phyloP scores from a whole-genome alignment of 1,140 invertebrate genomes.

The Acyrthosiphon pisum region DNA sequence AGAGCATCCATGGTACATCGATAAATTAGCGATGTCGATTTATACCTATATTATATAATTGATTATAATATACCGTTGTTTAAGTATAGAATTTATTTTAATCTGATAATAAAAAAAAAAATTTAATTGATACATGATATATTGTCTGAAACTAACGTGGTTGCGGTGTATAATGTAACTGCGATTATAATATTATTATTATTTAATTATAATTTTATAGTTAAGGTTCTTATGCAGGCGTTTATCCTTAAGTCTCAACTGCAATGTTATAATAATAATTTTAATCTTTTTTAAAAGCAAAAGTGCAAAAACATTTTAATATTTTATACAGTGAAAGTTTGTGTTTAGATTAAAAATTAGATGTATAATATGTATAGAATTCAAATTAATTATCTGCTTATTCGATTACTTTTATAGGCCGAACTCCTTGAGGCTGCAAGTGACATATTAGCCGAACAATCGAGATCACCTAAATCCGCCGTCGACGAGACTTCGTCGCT shows the following conservation, averaged over 20 bases:
- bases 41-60: neutral
- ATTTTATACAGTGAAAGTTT: neutral
- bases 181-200: no score
- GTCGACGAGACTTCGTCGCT: constrained; percentile 21
- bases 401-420: neutral
- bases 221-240: neutral
- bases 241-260: neutral
- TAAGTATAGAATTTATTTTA: neutral
- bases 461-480: neutral
- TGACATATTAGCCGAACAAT: neutral
- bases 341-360: neutral
- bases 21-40: neutral
- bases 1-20: neutral
- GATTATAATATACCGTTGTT: neutral
- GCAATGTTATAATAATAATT: neutral
- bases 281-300: neutral
- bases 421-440: neutral
- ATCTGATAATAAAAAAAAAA: neutral
- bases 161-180: neutral
- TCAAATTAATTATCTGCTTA: neutral
- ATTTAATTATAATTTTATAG: neutral
- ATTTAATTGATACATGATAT: neutral
- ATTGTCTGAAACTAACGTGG: neutral
- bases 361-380: neutral
- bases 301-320: neutral